Evolutionary conservation across 2,113 vertebrate genomes (phyloP), one percentile per base, ranked within the genome.

Genomic region (Phodopus roborovskii): DNA sequence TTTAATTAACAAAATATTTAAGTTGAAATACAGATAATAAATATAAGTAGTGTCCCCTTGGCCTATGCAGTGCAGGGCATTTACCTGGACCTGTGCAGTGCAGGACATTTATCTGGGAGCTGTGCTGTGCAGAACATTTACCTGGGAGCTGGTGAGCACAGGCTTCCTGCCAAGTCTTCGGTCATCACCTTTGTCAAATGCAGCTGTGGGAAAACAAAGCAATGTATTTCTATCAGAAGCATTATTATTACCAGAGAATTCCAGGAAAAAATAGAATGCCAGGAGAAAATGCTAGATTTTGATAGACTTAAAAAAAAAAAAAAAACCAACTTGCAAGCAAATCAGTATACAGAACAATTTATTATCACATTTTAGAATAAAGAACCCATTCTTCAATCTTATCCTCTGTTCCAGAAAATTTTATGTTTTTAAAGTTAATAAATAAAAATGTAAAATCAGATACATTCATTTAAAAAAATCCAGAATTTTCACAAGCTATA

Each of bases 161-260:
- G 99, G 99, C 97, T 99, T 99, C 99, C 99, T 99, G 94, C 98
- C 98, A 97, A 99, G 99, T 98, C 98, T 99, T 98, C 99, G 98
- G 97, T 98, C 99, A 99, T 99, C 99, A 92, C 99, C 99, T 97
- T 99, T 99, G 98, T 99, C 99, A 99, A 99, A 99, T 96, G 99
- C 99, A 98, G 99, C 99, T 99, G 98, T 74, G 96, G 96, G 96
- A 98, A 98, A 97, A 33, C 19, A 50, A 1, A 87, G 97, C 92
- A 97, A 66, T 97, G 91, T 95, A 90, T 45, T 97, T 97, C 97
- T 95, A 97, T 94, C 83, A 95, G 78, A 97, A 81, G 64, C 56
- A 97, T 56, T 91, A 82, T 22, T 89, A 94, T 90, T 81, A 93
- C 9, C 70, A 95, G 11, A 90, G 24, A 96, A 86, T 5, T 86